These are phyloP conservation scores for Phyllotis vaccarum DNA, from an alignment of 2,797 vertebrate species.

Conservation along the genomic window DNA sequence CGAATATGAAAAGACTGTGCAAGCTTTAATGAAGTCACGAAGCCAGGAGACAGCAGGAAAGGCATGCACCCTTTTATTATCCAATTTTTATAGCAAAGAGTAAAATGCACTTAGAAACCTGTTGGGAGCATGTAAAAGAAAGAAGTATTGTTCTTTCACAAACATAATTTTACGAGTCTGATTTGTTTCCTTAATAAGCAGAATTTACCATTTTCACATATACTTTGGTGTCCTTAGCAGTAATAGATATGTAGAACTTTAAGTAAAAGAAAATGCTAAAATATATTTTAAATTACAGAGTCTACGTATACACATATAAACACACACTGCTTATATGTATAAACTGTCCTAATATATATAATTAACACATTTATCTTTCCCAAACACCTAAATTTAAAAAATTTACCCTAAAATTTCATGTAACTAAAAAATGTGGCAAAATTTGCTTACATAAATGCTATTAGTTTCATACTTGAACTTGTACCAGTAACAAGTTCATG, in stretches of 20 bases:
- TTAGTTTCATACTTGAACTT: neutral
- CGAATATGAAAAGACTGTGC: neutral
- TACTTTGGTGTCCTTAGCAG: neutral
- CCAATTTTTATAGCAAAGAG: constrained; percentile 30
- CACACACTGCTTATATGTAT: neutral
- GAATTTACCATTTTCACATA: neutral
- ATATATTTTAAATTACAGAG: neutral
- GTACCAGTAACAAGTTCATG: neutral
- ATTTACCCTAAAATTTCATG: neutral
- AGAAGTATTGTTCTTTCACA: neutral
- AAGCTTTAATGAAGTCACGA: neutral
- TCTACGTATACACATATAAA: neutral
- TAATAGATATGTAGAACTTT: neutral
- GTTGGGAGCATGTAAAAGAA: neutral
- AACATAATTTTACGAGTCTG: neutral
- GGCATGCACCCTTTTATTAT: neutral
- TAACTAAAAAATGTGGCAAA: neutral
- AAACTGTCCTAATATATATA: neutral
- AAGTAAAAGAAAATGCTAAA: neutral
- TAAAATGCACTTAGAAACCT: neutral
- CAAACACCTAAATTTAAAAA: neutral
- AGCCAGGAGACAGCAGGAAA: neutral
- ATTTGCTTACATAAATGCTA: too few relatives aligned
- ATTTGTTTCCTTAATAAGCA: neutral
- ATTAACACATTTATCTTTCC: neutral